Percentiles rank a stretch among this genome's conserved stretches.
phyloP scores from a whole-genome alignment of 2,797 vertebrate species.

The Leuciscus waleckii region DNA sequence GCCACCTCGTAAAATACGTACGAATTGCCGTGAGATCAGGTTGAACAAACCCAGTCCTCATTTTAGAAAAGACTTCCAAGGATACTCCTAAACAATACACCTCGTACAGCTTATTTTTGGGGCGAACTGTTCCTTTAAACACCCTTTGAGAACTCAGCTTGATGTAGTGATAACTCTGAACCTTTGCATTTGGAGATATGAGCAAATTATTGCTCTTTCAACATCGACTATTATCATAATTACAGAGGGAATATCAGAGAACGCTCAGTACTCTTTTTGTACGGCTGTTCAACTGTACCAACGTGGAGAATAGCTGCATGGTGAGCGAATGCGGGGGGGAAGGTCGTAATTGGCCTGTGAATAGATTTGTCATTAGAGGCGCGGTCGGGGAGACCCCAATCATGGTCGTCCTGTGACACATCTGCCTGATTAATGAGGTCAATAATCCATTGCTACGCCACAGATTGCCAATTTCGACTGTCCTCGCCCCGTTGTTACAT shows the following conservation, averaged over 20 bases:
- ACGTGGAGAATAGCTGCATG: constrained; percentile 12
- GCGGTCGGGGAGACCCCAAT: constrained; percentile 31
- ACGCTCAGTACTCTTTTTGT: constrained; percentile 6
- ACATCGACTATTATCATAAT: constrained; percentile 10
- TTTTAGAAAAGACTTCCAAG: not conserved
- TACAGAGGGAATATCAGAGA: constrained; percentile 15
- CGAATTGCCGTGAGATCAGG: no score
- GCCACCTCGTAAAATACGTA: no score
- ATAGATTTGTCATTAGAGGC: constrained; percentile 52
- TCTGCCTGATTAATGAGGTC: constrained; percentile 50
- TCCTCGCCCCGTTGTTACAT: not conserved
- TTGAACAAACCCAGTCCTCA: not conserved
- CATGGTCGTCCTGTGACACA: constrained; percentile 38
- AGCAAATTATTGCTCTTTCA: constrained; percentile 17
- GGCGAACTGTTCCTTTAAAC: not conserved
- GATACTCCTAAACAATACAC: not conserved
- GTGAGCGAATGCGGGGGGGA: constrained; percentile 3
- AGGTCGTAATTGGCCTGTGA: constrained; percentile 52
- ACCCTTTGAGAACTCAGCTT: not conserved
- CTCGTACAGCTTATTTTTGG: not conserved
- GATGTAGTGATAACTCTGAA: not conserved
- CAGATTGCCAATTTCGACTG: not conserved
- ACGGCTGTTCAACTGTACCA: not conserved
- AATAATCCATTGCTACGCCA: constrained; percentile 26
- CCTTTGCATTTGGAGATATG: constrained; percentile 11